Evolutionary conservation across 2,797 vertebrate species (phyloP), one percentile per base, ranked within the genome.

Genomic region (Prunella strophiata): DNA sequence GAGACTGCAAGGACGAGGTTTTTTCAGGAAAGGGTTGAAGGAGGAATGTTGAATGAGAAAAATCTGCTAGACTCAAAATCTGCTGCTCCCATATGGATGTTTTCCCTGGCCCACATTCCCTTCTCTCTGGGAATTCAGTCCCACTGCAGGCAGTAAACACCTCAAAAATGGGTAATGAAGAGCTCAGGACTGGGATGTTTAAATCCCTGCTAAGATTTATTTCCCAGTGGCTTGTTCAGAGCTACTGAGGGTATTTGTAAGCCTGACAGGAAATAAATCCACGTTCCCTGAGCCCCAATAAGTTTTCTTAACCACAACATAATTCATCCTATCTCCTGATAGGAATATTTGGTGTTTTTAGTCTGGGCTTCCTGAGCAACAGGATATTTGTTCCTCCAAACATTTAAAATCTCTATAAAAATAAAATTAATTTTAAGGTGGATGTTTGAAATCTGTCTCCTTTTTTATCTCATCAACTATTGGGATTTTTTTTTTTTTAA

Each of bases 201-300:
- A 79, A 93, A 65, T 80, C 68, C 20, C 0, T 36, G 65, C 25
- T 42, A 82, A 85, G 68, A 95, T 89, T 83, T 83, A 87, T 93
- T 91, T 96, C 75, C 78, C 80, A 89, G 62, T 27, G 42, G 42
- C 32, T 95, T 72, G 57, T 80, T 93, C 87, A 85, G 72, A 85
- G 89, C 72, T 94, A 83, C 68, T 89, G 91, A 88, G 36, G 55
- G 83, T 55, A 70, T 88, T 68, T 75, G 59, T 93, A 84, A 72
- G 36, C 54, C 67, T 89, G 88, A 83, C 83, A 94, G 61, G 58
- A 89, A 84, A 91, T 90, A 94, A 95, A 94, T 89, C 77, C 77
- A 91, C 25, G 1, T 77, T 91, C 79, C 83, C 80, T 43, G 38
- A 91, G 75, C 75, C 78, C 85, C 25, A 89, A 11, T 92, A 89